Percentiles rank a stretch among this genome's conserved stretches.
phyloP scores from a whole-genome alignment of 2,888 invertebrate genomes.

The Tenodera sinensis region DNA sequence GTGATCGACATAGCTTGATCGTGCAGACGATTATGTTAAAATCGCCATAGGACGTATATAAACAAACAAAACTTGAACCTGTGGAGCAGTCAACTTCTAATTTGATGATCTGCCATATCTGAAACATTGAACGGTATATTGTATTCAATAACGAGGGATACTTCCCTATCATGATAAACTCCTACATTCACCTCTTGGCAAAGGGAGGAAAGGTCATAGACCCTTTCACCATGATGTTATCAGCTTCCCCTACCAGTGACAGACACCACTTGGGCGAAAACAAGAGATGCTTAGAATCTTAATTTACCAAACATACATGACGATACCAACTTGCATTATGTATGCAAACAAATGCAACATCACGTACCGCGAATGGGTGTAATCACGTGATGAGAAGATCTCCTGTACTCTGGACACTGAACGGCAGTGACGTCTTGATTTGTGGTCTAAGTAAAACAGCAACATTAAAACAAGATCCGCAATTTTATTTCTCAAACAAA shows the following conservation, averaged over 20 bases:
- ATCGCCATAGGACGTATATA: too few species aligned
- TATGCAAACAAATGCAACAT: background rate
- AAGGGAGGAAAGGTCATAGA: background rate
- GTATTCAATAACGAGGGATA: too few species aligned
- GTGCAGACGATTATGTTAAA: too few species aligned
- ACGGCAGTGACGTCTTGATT: background rate
- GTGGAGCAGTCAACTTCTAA: too few species aligned
- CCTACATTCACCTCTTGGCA: background rate
- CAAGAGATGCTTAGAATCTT: background rate
- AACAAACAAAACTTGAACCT: too few species aligned
- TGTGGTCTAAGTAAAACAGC: background rate
- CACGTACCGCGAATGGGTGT: background rate
- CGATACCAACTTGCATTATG: background rate
- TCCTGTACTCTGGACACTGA: background rate
- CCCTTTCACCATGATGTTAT: background rate
- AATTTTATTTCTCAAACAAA: background rate
- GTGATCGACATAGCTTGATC: too few species aligned
- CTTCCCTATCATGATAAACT: too few species aligned
- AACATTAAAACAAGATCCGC: background rate
- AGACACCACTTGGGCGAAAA: background rate
- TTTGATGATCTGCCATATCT: too few species aligned
- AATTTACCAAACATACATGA: background rate
- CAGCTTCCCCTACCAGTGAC: background rate
- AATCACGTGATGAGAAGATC: background rate
- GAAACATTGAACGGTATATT: too few species aligned